Base-by-base conservation (phyloP, 1,140 invertebrate genomes). In the Eupeodes corollae region DNA sequence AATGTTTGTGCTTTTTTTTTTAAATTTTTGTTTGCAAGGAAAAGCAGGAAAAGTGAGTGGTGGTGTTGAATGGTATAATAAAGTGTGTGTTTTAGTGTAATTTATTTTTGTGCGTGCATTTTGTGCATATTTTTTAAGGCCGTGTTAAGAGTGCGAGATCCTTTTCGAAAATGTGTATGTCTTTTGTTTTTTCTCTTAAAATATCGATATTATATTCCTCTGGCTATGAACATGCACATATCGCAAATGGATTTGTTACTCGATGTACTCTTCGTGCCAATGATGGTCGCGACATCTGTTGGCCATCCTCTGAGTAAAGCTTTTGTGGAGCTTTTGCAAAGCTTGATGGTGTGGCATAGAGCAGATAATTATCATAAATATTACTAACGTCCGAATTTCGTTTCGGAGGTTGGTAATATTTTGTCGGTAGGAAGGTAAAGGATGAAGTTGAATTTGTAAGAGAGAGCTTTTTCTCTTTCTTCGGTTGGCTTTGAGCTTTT, bases 211-310 rank as follows among this genome's bases (percentile, higher is more conserved):
- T 40, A 41, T 41, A 21, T n/a, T 26, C 18, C 59, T 50, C 59
- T 61, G 55, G 62, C 63, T 67, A 67, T 67, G 63, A 67, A 64
- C 63, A 67, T 67, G 63, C 64, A 58, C 63, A 67, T 49, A 67
- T 62, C 51, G 58, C 63, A 19, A 67, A 63, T 14, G 63, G 63
- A 42, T 63, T 37, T 10, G 35, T 16, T 16, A 37, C 35, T n/a
- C 13, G 13, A 14, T 37, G 16, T 14, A 12, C 11, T 41, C 11
- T 12, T 41, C 10, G 15, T 21, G 15, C 12, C n/a, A 41, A 21
- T 41, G 19, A 41, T 41, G 15, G 15, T 41, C 5, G n/a, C 11
- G 16, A 12, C 16, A 14, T 15, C 16, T 41, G n/a, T 18, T 12
- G n/a, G 12, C 39, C 39, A 41, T 41, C 10, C 12, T 14, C 33